phyloP scores from a whole-genome alignment of 2,888 invertebrate genomes.

The Bedellia somnulentella region DNA sequence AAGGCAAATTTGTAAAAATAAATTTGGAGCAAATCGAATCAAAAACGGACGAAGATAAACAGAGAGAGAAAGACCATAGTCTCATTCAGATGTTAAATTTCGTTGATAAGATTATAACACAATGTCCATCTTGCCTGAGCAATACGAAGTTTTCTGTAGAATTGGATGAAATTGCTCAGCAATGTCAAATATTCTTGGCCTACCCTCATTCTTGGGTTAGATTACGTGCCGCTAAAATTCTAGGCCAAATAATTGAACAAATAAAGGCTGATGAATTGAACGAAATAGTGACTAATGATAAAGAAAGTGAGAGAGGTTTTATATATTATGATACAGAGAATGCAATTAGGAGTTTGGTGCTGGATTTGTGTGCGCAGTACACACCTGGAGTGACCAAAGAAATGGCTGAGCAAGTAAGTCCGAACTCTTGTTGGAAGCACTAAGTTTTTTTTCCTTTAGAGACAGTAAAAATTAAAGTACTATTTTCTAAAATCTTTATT shows the following conservation, averaged over 20 bases:
- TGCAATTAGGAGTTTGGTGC: slow-evolving; percentile 65
- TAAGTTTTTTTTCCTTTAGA: too few species aligned
- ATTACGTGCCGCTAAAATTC: slow-evolving; percentile 72
- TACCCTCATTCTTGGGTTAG: slow-evolving; percentile 90
- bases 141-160: slow-evolving; percentile 39
- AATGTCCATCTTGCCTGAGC: slow-evolving; percentile 64
- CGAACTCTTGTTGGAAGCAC: too few species aligned
- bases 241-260: slow-evolving; percentile 70
- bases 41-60: slow-evolving; percentile 58
- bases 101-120: slow-evolving; percentile 66
- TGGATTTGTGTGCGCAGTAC: slow-evolving; percentile 77
- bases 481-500: too few species aligned
- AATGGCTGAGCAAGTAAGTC: slow-evolving; percentile 69
- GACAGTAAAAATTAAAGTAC: too few species aligned
- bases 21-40: slow-evolving; percentile 33
- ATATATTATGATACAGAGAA: slow-evolving; percentile 65
- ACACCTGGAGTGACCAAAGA: slow-evolving; percentile 69
- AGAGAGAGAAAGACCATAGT: slow-evolving; percentile 71
- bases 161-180: slow-evolving; percentile 64
- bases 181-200: slow-evolving; percentile 70
- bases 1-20: slow-evolving; percentile 64
- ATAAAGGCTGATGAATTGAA: slow-evolving; percentile 66
- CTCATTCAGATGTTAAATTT: slow-evolving; percentile 74
- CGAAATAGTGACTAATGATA: slow-evolving; percentile 30
- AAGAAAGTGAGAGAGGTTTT: slow-evolving; percentile 50